phyloP scores from a whole-genome alignment of 2,797 vertebrate genomes.

The Alcedo quadribrachys region DNA sequence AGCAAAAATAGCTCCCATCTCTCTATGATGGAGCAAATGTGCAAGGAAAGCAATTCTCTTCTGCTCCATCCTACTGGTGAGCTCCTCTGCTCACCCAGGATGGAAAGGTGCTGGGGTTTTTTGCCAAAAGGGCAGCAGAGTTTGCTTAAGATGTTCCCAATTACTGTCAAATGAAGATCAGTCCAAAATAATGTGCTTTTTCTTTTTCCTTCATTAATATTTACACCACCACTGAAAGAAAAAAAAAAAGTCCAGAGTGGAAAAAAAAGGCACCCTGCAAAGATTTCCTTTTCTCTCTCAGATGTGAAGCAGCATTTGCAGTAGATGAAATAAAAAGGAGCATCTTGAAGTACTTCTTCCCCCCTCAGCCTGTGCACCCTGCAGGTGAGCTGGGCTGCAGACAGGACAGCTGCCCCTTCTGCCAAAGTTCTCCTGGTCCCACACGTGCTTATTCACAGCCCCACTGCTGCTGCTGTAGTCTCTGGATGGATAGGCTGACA shows the following conservation, averaged over 20 bases:
- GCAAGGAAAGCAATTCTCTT: not conserved
- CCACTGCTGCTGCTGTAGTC: not conserved
- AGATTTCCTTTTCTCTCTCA: not conserved
- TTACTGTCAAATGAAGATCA: not conserved
- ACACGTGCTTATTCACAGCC: not conserved
- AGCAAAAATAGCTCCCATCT: constrained; percentile 17
- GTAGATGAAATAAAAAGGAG: not conserved
- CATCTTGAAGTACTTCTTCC: not conserved
- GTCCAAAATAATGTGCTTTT: not conserved
- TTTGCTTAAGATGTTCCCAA: not conserved
- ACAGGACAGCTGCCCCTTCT: not conserved
- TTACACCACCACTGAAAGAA: not conserved
- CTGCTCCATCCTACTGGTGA: not conserved
- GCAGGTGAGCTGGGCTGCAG: not conserved
- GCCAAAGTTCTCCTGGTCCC: not conserved
- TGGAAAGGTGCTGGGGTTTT: not conserved
- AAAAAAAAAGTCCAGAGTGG: not conserved
- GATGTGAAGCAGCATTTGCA: not conserved
- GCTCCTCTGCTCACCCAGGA: not conserved
- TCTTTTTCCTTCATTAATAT: not conserved
- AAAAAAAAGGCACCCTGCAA: not conserved
- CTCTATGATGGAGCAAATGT: not conserved
- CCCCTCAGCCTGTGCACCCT: not conserved
- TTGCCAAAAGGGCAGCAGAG: not conserved
- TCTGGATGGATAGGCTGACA: not conserved